Percentiles rank a stretch among this genome's conserved stretches.
These are phyloP conservation scores for Phymorhynchus buccinoides DNA, from an alignment of 1,140 invertebrate species.

Conservation along the genomic window DNA sequence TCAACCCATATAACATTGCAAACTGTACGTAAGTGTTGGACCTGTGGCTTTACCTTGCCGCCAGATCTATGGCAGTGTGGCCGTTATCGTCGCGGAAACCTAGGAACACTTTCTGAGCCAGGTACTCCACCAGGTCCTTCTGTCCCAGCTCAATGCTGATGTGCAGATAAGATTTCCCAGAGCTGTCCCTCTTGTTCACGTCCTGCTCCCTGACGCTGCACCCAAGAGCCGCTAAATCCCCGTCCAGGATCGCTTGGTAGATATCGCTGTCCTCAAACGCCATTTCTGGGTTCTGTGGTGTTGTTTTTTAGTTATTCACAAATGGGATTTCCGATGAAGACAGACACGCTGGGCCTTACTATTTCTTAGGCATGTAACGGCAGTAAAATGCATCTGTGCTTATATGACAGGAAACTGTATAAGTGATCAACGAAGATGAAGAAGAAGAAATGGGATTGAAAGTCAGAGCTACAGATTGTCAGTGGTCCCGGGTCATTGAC, in stretches of 20 bases:
- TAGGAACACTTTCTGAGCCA: conserved; percentile 47
- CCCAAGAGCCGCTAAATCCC: conserved; percentile 27
- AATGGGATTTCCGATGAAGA: too few relatives aligned
- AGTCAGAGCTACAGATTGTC: too few relatives aligned
- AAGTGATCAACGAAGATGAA: too few relatives aligned
- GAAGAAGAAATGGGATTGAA: too few relatives aligned
- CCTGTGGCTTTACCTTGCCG: conserved; percentile 39
- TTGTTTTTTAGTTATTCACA: neutral
- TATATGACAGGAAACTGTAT: too few relatives aligned
- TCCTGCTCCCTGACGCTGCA: conserved; percentile 8
- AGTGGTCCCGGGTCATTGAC: too few relatives aligned
- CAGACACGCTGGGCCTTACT: too few relatives aligned
- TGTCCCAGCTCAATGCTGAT: conserved; percentile 33
- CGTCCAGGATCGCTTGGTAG: conserved; percentile 43
- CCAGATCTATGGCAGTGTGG: conserved; percentile 54
- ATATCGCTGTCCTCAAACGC: conserved; percentile 41
- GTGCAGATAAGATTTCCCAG: conserved; percentile 42
- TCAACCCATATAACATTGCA: too few relatives aligned
- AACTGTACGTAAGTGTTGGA: too few relatives aligned
- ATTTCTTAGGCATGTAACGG: too few relatives aligned
- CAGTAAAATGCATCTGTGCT: too few relatives aligned
- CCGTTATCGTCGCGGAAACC: conserved; percentile 51
- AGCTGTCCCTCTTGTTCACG: conserved; percentile 27
- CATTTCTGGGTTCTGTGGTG: conserved; percentile 15
- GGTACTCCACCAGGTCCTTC: conserved; percentile 31